Percentiles rank a stretch among this genome's conserved stretches.
Evolutionary conservation across 2,113 vertebrate species (phyloP).

Genomic region (Ramphastos sulfuratus): DNA sequence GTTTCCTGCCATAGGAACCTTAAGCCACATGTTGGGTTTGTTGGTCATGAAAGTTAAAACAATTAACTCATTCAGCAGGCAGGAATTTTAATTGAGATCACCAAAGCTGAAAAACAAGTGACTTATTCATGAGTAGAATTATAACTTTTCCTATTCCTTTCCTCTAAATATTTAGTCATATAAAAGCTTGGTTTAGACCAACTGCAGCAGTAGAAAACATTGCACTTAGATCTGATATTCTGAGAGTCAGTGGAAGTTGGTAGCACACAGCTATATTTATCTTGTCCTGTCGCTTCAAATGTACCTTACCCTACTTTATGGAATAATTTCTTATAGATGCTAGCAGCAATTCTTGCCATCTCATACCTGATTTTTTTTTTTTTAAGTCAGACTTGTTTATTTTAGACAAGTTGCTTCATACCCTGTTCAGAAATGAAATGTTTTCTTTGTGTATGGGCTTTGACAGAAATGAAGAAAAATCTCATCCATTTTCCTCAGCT

Average conservation of each 20-base stretch:
- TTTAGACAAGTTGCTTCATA: constrained; percentile 53
- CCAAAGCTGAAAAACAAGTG: constrained; percentile 15
- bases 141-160: constrained; percentile 3
- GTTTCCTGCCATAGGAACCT: not conserved
- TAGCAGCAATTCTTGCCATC: constrained; percentile 27
- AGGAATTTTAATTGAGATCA: constrained; percentile 57
- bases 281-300: constrained; percentile 63
- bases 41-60: constrained; percentile 1
- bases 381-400: constrained; percentile 51
- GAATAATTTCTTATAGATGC: constrained; percentile 37
- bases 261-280: constrained; percentile 50
- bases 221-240: constrained; percentile 18
- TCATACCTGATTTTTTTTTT: not conserved
- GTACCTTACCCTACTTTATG: not conserved
- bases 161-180: constrained; percentile 29
- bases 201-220: constrained; percentile 29
- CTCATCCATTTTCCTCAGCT: constrained; percentile 55
- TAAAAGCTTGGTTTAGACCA: constrained; percentile 29
- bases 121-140: constrained; percentile 45
- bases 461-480: constrained; percentile 69
- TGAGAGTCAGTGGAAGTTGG: constrained; percentile 32
- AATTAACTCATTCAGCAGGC: constrained; percentile 60
- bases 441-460: constrained; percentile 42
- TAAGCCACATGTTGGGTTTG: not conserved
- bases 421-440: constrained; percentile 48